Evolutionary conservation across 2,113 vertebrate species (phyloP).

Genomic region (Tupaia tana): DNA sequence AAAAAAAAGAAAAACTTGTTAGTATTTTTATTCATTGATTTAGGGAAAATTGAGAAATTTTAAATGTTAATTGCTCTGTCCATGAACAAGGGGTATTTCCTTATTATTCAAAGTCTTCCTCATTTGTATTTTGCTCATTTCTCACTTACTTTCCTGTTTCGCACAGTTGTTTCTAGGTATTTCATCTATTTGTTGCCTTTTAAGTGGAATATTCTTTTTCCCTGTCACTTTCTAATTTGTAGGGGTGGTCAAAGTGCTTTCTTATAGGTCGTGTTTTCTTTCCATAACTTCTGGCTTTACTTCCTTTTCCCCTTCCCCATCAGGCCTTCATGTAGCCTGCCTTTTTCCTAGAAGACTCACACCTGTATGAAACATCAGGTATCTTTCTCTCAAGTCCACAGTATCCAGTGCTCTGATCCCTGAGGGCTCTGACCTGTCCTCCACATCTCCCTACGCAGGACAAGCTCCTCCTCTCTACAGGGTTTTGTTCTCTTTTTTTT

Average conservation of each 20-base stretch:
- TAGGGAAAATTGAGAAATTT: background rate
- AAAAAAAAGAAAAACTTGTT: background rate
- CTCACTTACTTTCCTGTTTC: background rate
- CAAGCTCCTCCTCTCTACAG: background rate
- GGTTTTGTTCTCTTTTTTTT: background rate
- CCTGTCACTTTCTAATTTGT: background rate
- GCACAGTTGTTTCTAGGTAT: background rate
- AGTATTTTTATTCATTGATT: background rate
- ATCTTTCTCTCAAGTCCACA: background rate
- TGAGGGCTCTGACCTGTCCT: background rate
- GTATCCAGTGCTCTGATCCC: background rate
- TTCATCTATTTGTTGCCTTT: background rate
- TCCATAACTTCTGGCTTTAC: background rate
- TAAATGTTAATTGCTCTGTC: background rate
- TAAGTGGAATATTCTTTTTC: background rate
- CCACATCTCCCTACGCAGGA: background rate
- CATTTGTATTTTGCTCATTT: background rate
- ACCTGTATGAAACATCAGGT: background rate
- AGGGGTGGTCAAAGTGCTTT: background rate
- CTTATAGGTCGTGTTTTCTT: background rate
- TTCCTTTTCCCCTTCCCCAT: accelerated
- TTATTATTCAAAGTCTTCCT: background rate
- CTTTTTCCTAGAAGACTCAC: background rate
- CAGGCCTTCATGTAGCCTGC: accelerated
- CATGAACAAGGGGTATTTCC: background rate